Evolutionary conservation across 2,113 vertebrate species (phyloP).

Genomic region (Menidia beryllina): DNA sequence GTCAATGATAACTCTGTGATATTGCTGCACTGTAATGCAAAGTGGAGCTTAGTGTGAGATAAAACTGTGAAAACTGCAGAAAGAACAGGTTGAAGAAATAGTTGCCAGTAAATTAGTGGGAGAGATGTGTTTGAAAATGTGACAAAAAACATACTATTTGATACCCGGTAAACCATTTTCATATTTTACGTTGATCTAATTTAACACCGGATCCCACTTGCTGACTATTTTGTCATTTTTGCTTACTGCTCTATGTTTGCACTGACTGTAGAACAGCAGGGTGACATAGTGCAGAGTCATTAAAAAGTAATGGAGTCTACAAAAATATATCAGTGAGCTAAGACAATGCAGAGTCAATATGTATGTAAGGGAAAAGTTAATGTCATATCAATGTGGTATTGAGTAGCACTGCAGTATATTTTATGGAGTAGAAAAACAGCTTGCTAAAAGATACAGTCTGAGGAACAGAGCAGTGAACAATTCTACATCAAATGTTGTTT

Average conservation of each 20-base stretch:
- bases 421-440: slow-evolving; percentile 28
- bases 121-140: not conserved
- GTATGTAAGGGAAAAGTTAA: slow-evolving; percentile 33
- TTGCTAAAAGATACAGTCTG: slow-evolving; percentile 7
- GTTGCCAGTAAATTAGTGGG: not conserved
- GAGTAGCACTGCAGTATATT: slow-evolving; percentile 21
- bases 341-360: slow-evolving; percentile 40
- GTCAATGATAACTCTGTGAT: too few relatives aligned
- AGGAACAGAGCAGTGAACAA: slow-evolving; percentile 11
- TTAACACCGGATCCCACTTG: slow-evolving; percentile 12
- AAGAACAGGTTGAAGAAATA: not conserved
- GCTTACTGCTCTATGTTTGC: slow-evolving; percentile 24
- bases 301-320: slow-evolving; percentile 43
- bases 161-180: slow-evolving; percentile 4
- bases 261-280: slow-evolving; percentile 1
- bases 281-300: slow-evolving; percentile 35
- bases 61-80: not conserved
- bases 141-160: not conserved
- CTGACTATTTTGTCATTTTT: slow-evolving; percentile 34
- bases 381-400: slow-evolving; percentile 33
- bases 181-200: slow-evolving; percentile 25
- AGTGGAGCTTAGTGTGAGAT: too few relatives aligned
- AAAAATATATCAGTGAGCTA: slow-evolving; percentile 40
- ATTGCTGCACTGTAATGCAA: too few relatives aligned
- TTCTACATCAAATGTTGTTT: not conserved